Conservation (phyloP, 2,888 invertebrate genomes). For the Drosophila anomelani region DNA sequence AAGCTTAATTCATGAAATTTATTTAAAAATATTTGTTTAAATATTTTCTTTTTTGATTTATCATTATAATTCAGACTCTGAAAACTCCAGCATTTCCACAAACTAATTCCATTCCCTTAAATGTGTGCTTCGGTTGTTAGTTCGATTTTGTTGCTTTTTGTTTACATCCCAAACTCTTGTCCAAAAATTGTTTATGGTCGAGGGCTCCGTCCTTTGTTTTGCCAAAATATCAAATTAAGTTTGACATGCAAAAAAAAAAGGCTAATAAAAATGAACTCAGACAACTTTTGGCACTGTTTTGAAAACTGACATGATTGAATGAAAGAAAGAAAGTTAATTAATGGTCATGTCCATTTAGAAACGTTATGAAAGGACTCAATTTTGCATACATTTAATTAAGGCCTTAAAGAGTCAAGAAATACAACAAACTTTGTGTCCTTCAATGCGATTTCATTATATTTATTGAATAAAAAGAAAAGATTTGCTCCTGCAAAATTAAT, state of each 20-base stretch:
- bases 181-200: neutral
- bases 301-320: conserved; percentile 16
- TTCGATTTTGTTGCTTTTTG: conserved; percentile 60
- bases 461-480: neutral
- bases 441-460: neutral
- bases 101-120: conserved; percentile 7
- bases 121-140: conserved; percentile 57
- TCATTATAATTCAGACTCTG: neutral
- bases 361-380: neutral
- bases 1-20: neutral
- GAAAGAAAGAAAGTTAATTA: conserved; percentile 19
- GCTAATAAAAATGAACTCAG: conserved; percentile 9
- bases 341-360: conserved; percentile 5
- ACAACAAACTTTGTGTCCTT: neutral
- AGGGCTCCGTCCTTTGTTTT: conserved; percentile 16
- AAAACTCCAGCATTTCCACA: neutral
- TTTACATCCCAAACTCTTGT: conserved; percentile 37
- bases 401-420: neutral
- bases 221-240: conserved; percentile 59
- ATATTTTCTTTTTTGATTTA: neutral
- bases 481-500: neutral
- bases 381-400: conserved; percentile 2
- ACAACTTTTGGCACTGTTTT: conserved; percentile 10
- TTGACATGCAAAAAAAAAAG: conserved; percentile 52
- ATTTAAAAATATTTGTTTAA: neutral